Percentiles rank a stretch among this genome's conserved stretches.
phyloP scores from a whole-genome alignment of 2,888 invertebrate genomes.

The Nemotelus pantherinus region DNA sequence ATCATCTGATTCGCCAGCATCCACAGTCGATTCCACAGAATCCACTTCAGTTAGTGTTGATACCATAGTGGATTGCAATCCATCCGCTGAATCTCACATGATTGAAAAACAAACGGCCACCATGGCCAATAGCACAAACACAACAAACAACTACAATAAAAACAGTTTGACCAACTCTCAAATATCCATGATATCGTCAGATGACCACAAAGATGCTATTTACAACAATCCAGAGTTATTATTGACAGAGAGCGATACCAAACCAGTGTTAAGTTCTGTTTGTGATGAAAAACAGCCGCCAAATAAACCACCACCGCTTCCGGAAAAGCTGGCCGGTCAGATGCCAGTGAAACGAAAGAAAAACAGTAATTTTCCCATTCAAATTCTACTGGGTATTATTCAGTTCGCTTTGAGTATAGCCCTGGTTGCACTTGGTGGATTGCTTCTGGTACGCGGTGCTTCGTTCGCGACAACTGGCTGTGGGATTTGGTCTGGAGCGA shows the following conservation, averaged over 20 bases:
- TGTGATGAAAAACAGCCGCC: conserved; percentile 19
- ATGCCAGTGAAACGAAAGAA: conserved; percentile 53
- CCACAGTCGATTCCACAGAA: conserved; percentile 62
- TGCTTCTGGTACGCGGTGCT: conserved; percentile 62
- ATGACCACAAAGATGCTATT: conserved; percentile 54
- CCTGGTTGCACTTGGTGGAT: conserved; percentile 61
- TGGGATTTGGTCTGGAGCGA: conserved; percentile 63
- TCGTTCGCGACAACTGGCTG: conserved; percentile 61
- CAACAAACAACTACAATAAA: conserved; percentile 57
- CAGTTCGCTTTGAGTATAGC: conserved; percentile 62
- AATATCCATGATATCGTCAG: conserved; percentile 59
- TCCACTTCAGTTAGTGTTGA: conserved; percentile 63
- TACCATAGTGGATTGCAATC: conserved; percentile 62
- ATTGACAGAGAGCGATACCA: conserved; percentile 26
- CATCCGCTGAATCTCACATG: conserved; percentile 19
- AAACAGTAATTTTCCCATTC: conserved; percentile 56
- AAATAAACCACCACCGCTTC: conserved; percentile 55
- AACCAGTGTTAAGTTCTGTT: not conserved
- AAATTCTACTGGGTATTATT: conserved; percentile 61
- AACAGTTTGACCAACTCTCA: conserved; percentile 62
- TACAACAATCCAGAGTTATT: conserved; percentile 63
- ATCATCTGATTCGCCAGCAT: conserved; percentile 60
- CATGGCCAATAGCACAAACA: conserved; percentile 59
- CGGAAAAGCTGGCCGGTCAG: conserved; percentile 51
- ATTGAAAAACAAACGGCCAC: conserved; percentile 56